Evolutionary conservation across 2,113 vertebrate genomes (phyloP).

Genomic region (Lethenteron reissneri): DNA sequence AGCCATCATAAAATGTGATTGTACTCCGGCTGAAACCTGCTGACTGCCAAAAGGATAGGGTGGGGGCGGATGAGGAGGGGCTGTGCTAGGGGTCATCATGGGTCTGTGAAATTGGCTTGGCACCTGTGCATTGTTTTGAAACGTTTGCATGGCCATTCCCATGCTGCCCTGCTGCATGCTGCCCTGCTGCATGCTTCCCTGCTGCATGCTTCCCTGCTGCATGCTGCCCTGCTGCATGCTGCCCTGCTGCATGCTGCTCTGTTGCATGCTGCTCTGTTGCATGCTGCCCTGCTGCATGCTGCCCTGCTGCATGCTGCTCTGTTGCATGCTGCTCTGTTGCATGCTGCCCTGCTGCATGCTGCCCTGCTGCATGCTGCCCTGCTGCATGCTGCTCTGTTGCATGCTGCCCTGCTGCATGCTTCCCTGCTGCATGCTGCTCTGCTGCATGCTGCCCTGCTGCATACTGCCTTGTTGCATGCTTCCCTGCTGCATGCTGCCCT

Average conservation of each 20-base stretch:
- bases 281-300: too few relatives aligned
- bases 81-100: too few relatives aligned
- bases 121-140: too few relatives aligned
- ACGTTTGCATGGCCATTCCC: too few relatives aligned
- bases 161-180: not conserved
- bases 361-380: not conserved
- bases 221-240: not conserved
- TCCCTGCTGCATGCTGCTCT: not conserved
- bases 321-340: too few relatives aligned
- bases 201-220: not conserved
- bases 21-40: conserved; percentile 33
- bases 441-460: not conserved
- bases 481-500: not conserved
- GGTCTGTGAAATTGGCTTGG: too few relatives aligned
- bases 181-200: not conserved
- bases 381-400: not conserved
- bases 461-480: not conserved
- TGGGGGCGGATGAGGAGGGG: too few relatives aligned
- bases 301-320: too few relatives aligned
- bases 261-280: not conserved
- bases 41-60: conserved; percentile 58
- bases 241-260: not conserved
- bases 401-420: not conserved
- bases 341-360: too few relatives aligned
- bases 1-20: too few relatives aligned